Percentiles rank a stretch among this genome's conserved stretches.
Conservation (phyloP, 2,888 invertebrate genomes). For the Craniophora ligustri region DNA sequence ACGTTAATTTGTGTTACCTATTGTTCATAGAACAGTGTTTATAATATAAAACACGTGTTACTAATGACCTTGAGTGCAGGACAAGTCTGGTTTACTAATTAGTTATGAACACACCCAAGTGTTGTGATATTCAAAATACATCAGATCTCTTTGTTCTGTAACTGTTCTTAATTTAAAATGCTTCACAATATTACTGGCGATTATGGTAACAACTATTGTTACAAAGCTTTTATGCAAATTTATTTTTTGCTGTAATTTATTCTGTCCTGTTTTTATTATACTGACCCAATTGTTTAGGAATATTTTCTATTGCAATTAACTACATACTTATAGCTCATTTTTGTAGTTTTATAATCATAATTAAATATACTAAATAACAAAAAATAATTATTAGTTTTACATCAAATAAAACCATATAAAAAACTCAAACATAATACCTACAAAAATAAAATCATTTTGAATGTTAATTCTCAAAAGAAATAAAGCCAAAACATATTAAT, state of each 20-base stretch:
- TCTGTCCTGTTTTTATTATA: constrained; percentile 14
- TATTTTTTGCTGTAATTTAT: background rate
- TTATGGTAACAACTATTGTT: background rate
- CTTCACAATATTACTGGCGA: constrained; percentile 7
- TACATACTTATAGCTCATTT: background rate
- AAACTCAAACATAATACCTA: too few species aligned
- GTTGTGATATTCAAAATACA: constrained; percentile 53
- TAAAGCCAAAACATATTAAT: too few species aligned
- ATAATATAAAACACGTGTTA: constrained; percentile 62
- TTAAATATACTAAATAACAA: too few species aligned
- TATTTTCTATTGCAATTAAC: background rate
- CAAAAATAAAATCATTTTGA: too few species aligned
- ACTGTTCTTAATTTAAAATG: constrained; percentile 35
- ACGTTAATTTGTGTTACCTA: constrained; percentile 16
- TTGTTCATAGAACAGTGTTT: constrained; percentile 48
- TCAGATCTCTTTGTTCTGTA: constrained; percentile 55
- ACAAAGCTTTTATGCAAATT: background rate
- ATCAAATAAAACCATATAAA: too few species aligned
- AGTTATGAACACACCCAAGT: constrained; percentile 63
- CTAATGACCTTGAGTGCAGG: constrained; percentile 64
- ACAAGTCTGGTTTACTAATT: constrained; percentile 59
- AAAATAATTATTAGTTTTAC: too few species aligned
- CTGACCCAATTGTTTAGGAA: background rate
- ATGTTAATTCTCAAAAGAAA: too few species aligned
- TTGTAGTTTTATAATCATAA: background rate